Evolutionary conservation across 2,797 vertebrate species (phyloP).

Genomic region (Paguma larvata): DNA sequence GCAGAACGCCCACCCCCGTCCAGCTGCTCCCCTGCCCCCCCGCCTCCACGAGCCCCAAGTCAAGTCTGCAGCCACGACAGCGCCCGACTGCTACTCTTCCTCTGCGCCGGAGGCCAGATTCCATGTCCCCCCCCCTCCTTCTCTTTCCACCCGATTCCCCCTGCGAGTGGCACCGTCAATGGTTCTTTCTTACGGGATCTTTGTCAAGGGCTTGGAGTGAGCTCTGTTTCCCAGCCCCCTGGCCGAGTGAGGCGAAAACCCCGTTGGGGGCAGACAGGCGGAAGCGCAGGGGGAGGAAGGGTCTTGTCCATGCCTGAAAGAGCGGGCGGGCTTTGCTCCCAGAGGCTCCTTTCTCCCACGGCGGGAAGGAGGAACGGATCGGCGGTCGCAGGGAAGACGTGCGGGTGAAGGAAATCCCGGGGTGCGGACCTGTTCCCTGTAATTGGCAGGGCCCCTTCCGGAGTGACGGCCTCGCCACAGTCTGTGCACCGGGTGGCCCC

Average conservation of each 20-base stretch:
- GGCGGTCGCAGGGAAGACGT: neutral
- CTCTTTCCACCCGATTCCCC: conserved; percentile 40
- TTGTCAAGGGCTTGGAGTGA: conserved; percentile 63
- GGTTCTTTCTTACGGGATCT: conserved; percentile 59
- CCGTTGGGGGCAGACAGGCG: neutral
- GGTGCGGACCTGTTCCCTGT: neutral
- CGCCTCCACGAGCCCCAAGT: neutral
- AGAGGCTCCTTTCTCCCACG: neutral
- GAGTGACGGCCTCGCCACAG: neutral
- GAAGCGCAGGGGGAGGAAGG: conserved; percentile 6
- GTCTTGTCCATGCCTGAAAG: conserved; percentile 7
- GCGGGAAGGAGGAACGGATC: neutral
- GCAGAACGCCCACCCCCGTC: neutral
- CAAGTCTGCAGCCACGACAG: neutral
- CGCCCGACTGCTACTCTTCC: neutral
- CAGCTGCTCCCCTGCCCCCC: neutral
- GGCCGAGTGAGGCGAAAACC: conserved; percentile 51
- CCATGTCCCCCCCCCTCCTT: neutral
- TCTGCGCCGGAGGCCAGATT: neutral
- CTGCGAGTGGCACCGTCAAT: conserved; percentile 6
- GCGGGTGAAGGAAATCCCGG: neutral
- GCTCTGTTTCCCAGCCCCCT: conserved; percentile 70
- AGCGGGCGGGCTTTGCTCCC: neutral
- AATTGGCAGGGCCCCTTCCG: neutral
- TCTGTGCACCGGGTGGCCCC: neutral